Base-by-base conservation (phyloP, 2,888 invertebrate species). In the Hoplodrina blanda region DNA sequence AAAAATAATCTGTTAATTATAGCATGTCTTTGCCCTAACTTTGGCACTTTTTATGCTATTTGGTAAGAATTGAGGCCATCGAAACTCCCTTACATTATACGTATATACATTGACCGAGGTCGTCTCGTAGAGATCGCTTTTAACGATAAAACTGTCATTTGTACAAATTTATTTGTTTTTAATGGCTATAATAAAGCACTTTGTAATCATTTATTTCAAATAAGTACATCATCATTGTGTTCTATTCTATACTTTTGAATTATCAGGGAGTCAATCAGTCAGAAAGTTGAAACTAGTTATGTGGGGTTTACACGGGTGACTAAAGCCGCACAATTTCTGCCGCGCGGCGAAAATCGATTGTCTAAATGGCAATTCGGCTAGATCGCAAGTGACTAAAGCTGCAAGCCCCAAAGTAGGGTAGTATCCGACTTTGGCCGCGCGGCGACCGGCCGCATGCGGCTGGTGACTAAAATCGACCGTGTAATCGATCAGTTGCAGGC, bases 271-370 rank as follows among this genome's bases (percentile, higher is more conserved):
- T 44, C 44, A 15, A 44, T 44, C 13, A 44, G 44, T 37, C 37
- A 37, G 15, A 44, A 44, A 15, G 5, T 44, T 1, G 15, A 44
- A 15, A 15, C 15, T 44, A 4, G 4, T 25, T 25, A 6, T 41
- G 41, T 41, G 41, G 41, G 41, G 41, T 41, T 41, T 41, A 41
- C 41, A 41, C 41, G 41, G 41, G 41, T 41, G 41, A 41, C 41
- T 41, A 41, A 41, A 87, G 85, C 83, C 81, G 85, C 83, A 85
- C 82, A 84, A 88, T 81, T 85, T 76, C 79, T 76, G 83, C 84
- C 82, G 83, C 76, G 71, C 83, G 81, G 83, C 79, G 73, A 63
- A 67, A 54, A 67, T 67, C 46, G 78, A 81, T 83, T 78, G 46
- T 87, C 78, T n/a, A n/a, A n/a, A n/a, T n/a, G n/a, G n/a, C n/a